phyloP scores from a whole-genome alignment of 2,888 invertebrate genomes.

The Andrena trimmerana region DNA sequence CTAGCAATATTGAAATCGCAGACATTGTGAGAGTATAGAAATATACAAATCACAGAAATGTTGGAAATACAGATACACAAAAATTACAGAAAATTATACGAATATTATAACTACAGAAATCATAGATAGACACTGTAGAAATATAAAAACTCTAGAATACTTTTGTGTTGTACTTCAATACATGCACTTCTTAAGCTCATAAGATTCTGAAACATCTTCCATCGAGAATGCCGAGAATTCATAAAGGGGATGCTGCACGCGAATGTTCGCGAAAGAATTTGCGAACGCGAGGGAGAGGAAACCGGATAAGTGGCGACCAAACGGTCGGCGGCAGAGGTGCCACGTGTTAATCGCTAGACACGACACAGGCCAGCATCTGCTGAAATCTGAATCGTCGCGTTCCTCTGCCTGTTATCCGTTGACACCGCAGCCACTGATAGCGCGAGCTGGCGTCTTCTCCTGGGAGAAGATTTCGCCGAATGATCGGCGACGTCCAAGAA shows the following conservation, averaged over 20 bases:
- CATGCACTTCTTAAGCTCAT: background rate
- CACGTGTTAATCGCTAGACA: slow-evolving; percentile 61
- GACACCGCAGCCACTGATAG: slow-evolving; percentile 68
- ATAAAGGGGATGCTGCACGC: background rate
- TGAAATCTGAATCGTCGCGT: slow-evolving; percentile 63
- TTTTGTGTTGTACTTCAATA: too few species aligned
- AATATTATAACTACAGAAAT: too few species aligned
- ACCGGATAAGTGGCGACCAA: slow-evolving; percentile 25
- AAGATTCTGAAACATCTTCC: background rate
- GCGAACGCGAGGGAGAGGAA: background rate
- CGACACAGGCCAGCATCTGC: slow-evolving; percentile 62
- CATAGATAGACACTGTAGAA: too few species aligned
- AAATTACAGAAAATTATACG: too few species aligned
- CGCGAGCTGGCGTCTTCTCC: slow-evolving; percentile 59
- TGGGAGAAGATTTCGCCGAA: slow-evolving; percentile 64
- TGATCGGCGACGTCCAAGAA: slow-evolving; percentile 47
- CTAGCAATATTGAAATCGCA: background rate
- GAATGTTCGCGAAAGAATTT: slow-evolving; percentile 1
- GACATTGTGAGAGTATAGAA: background rate
- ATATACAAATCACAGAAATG: background rate
- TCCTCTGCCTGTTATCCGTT: slow-evolving; percentile 67
- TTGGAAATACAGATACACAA: too few species aligned
- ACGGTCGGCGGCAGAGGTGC: slow-evolving; percentile 18
- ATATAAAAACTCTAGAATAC: too few species aligned
- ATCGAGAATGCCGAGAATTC: background rate